Evolutionary conservation across 2,888 invertebrate genomes (phyloP).

Genomic region (Oithona nana): DNA sequence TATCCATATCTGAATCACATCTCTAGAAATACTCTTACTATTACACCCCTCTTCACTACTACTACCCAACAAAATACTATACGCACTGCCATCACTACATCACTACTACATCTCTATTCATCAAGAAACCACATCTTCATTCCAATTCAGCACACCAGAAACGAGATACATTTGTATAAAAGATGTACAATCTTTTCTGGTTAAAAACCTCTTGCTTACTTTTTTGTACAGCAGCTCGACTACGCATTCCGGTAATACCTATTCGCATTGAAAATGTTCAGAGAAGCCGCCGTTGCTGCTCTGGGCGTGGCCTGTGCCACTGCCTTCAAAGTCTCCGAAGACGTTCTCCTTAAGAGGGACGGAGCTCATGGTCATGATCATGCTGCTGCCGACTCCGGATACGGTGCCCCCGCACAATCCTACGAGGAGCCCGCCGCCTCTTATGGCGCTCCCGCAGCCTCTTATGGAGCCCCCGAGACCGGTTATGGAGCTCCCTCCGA

Average conservation of each 20-base stretch:
- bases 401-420: neutral
- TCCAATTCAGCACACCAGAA: too few species aligned
- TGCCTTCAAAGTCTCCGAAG: neutral
- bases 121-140: neutral
- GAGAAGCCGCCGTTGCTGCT: neutral
- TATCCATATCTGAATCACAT: too few species aligned
- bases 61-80: too few species aligned
- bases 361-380: slow-evolving; percentile 5
- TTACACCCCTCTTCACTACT: too few species aligned
- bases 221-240: too few species aligned
- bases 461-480: neutral
- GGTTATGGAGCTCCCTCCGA: neutral
- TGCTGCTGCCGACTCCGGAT: neutral
- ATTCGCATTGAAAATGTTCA: neutral
- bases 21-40: too few species aligned
- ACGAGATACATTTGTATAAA: too few species aligned
- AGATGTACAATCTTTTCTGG: too few species aligned
- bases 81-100: too few species aligned
- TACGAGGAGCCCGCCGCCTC: neutral
- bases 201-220: too few species aligned
- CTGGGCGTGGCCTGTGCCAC: neutral
- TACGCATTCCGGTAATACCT: too few species aligned
- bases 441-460: neutral
- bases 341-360: neutral
- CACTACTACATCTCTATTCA: too few species aligned